Base-by-base conservation (phyloP, 2,888 invertebrate genomes). In the Ryuthela nishihirai region DNA sequence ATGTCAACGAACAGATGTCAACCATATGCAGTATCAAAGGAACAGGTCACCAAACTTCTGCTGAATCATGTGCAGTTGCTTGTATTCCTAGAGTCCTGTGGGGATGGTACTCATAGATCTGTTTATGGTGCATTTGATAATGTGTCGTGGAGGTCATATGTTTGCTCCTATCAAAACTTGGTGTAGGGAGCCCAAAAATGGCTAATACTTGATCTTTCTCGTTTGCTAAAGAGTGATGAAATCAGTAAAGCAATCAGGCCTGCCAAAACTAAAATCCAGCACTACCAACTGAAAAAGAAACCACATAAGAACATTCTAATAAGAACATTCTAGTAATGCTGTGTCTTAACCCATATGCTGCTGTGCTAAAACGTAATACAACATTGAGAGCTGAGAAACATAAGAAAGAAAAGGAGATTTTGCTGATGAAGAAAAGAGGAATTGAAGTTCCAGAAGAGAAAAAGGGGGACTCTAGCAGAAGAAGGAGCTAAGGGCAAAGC, bases 121-220 rank as follows among this genome's bases (percentile, higher is more conserved):
- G 99, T 99, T 56, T 98, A 99, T 82, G 99, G 97, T 81, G 99
- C 99, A 52, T 99, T 98, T 76, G 99, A 98, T 65, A 99, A 99
- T 99, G 99, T 99, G 99, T 78, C 88, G 99, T 73, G 98, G 98
- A 64, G 99, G 99, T 41, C 91, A 97, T 69, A 98, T 99, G 98
- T 99, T 99, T 78, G 98, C 98, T 9, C 98, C 99, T 10, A 97
- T 97, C 45, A 97, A 98, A 78, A 88, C 88, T 23, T 99, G 90
- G 90, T 84, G 99, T 67, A 78, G 94, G 72, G 99, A 98, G 99
- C 97, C n/a, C n/a, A n/a, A n/a, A n/a, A n/a, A n/a, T n/a, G n/a
- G n/a, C n/a, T n/a, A n/a, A n/a, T n/a, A n/a, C n/a, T n/a, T n/a
- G n/a, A n/a, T n/a, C n/a, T n/a, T n/a, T n/a, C n/a, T n/a, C n/a